Evolutionary conservation across 2,888 invertebrate genomes (phyloP).

Genomic region (Heliconius hortense): DNA sequence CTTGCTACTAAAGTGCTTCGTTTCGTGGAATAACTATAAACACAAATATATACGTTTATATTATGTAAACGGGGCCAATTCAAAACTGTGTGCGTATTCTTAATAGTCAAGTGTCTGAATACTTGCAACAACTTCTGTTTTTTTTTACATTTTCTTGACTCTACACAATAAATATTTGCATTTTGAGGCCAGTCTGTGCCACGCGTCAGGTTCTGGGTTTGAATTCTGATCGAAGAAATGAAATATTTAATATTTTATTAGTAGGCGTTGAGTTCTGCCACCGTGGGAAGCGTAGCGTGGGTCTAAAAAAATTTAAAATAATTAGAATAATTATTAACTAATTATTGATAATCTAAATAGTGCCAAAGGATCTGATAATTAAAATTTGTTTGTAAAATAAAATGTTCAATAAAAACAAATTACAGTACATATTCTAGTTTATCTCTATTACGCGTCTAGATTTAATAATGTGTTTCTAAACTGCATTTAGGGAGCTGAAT

Average conservation of each 20-base stretch:
- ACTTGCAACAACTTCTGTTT: background rate
- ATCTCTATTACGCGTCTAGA: conserved; percentile 7
- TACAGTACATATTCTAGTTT: background rate
- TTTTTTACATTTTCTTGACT: background rate
- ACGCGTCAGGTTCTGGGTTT: too few species aligned
- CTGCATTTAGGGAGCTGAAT: conserved; percentile 20
- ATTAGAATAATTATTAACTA: too few species aligned
- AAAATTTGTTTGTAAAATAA: background rate
- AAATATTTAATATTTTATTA: too few species aligned
- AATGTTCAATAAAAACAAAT: background rate
- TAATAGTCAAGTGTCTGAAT: background rate
- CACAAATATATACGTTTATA: background rate
- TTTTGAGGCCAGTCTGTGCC: too few species aligned
- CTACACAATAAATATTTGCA: too few species aligned
- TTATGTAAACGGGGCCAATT: background rate
- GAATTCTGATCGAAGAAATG: too few species aligned
- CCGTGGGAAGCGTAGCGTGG: too few species aligned
- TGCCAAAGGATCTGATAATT: background rate
- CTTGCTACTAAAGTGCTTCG: background rate
- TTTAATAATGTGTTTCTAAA: conserved; percentile 26
- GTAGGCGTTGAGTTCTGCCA: too few species aligned
- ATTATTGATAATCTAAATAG: background rate
- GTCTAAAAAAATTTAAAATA: too few species aligned
- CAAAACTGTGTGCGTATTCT: background rate
- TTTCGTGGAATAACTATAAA: background rate